Evolutionary conservation across 2,888 invertebrate species (phyloP).

Genomic region (Pseudanteris insignis): DNA sequence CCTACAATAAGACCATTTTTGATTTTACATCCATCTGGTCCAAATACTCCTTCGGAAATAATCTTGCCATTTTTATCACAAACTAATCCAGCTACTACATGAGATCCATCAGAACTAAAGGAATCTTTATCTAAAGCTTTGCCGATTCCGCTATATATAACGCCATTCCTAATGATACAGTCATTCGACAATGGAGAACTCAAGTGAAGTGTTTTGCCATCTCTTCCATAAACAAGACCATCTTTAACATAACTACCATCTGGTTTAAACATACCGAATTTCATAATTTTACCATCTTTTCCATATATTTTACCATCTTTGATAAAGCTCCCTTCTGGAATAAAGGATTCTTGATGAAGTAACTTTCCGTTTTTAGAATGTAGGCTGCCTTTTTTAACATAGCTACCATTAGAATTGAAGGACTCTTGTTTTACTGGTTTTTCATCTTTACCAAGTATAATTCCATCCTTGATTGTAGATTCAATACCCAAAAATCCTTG

Average conservation of each 20-base stretch:
- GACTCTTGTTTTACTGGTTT: constrained; percentile 59
- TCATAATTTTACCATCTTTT: constrained; percentile 60
- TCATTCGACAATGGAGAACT: constrained; percentile 57
- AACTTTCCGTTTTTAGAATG: constrained; percentile 57
- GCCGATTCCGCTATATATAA: constrained; percentile 56
- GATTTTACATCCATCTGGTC: constrained; percentile 61
- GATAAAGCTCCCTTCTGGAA: constrained; percentile 59
- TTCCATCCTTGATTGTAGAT: constrained; percentile 57
- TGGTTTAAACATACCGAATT: constrained; percentile 57
- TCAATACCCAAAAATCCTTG: constrained; percentile 56
- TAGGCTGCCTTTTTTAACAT: constrained; percentile 59
- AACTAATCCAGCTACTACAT: constrained; percentile 57
- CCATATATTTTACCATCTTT: constrained; percentile 58
- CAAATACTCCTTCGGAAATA: constrained; percentile 57
- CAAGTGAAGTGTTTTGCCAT: constrained; percentile 56
- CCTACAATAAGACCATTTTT: constrained; percentile 59
- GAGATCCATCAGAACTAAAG: constrained; percentile 62
- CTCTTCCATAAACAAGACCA: constrained; percentile 58
- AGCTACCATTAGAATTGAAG: constrained; percentile 60
- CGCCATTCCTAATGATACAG: constrained; percentile 58
- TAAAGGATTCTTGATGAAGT: constrained; percentile 58
- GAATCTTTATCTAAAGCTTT: constrained; percentile 55
- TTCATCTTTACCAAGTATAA: constrained; percentile 60
- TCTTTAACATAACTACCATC: constrained; percentile 63
- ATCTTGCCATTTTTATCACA: constrained; percentile 56